phyloP scores from a whole-genome alignment of 2,888 invertebrate genomes.

The Tenthredo distinguenda region DNA sequence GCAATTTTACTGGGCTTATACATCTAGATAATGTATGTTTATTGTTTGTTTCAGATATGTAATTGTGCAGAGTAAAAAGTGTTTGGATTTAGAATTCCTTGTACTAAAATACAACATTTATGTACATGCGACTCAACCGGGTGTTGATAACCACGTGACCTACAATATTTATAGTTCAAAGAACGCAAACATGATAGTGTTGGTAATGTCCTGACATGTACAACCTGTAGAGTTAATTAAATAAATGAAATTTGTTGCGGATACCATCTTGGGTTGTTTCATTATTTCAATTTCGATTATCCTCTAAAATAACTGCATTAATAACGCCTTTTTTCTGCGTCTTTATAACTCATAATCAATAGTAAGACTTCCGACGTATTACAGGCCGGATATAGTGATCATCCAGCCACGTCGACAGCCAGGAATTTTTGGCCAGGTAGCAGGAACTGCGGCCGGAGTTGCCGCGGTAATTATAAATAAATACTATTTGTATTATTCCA shows the following conservation, averaged over 20 bases:
- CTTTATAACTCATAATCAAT: not conserved
- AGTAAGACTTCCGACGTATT: not conserved
- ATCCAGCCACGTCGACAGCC: slow-evolving; percentile 60
- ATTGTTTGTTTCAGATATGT: slow-evolving; percentile 46
- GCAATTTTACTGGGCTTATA: not conserved
- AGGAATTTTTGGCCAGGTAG: slow-evolving; percentile 61
- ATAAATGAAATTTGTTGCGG: slow-evolving; percentile 38
- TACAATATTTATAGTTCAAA: slow-evolving; percentile 25
- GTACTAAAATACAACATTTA: not conserved
- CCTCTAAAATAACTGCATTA: not conserved
- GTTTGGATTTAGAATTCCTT: slow-evolving; percentile 23
- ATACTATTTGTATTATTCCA: not conserved
- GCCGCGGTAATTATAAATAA: slow-evolving; percentile 60
- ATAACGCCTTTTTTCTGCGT: not conserved
- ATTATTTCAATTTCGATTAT: not conserved
- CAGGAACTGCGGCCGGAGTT: slow-evolving; percentile 64
- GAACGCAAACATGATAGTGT: not conserved
- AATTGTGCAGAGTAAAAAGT: slow-evolving; percentile 1
- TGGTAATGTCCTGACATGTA: slow-evolving; percentile 38
- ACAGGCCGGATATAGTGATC: slow-evolving; percentile 57
- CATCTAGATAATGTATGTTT: not conserved
- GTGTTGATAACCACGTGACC: slow-evolving; percentile 1
- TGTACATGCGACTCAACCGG: not conserved
- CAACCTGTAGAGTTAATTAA: slow-evolving; percentile 43
- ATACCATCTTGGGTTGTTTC: not conserved